A percentile compares a stretch with the other conserved stretches of the same genome.
Evolutionary conservation across 2,113 vertebrate species (phyloP).

Genomic region (Paracanthobrama guichenoti): DNA sequence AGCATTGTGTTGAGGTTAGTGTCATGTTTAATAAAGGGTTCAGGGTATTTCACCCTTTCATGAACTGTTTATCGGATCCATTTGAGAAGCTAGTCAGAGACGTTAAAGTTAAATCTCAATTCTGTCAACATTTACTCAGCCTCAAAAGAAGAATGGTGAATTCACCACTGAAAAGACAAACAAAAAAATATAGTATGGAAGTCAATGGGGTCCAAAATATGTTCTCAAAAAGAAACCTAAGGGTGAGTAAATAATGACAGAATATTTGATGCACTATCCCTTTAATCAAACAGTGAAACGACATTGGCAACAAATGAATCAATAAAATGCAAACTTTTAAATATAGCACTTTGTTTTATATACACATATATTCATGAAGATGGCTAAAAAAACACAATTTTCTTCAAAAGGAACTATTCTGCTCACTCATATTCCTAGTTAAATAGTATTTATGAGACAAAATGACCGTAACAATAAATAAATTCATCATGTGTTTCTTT

Average conservation of each 20-base stretch:
- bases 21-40: constrained; percentile 9
- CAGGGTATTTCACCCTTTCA: too few species aligned
- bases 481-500: constrained; percentile 84
- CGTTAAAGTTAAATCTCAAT: too few species aligned
- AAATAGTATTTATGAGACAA: constrained; percentile 92
- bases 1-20: constrained; percentile 6
- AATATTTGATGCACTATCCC: too few species aligned
- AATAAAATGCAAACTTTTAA: constrained; percentile 61
- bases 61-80: neutral
- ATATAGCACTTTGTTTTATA: constrained; percentile 75
- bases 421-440: constrained; percentile 83
- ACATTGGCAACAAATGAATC: constrained; percentile 33
- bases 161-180: too few species aligned
- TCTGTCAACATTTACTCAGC: too few species aligned
- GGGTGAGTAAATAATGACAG: too few species aligned
- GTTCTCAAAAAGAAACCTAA: too few species aligned
- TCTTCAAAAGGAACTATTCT: constrained; percentile 72
- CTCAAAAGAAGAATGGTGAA: too few species aligned
- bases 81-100: neutral
- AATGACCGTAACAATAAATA: constrained; percentile 97
- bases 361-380: constrained; percentile 77
- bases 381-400: constrained; percentile 69
- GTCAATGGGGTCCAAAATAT: too few species aligned
- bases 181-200: too few species aligned
- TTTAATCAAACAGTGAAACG: too few species aligned